phyloP scores from a whole-genome alignment of 2,797 vertebrate species.

The Eupleurogrammus muticus region DNA sequence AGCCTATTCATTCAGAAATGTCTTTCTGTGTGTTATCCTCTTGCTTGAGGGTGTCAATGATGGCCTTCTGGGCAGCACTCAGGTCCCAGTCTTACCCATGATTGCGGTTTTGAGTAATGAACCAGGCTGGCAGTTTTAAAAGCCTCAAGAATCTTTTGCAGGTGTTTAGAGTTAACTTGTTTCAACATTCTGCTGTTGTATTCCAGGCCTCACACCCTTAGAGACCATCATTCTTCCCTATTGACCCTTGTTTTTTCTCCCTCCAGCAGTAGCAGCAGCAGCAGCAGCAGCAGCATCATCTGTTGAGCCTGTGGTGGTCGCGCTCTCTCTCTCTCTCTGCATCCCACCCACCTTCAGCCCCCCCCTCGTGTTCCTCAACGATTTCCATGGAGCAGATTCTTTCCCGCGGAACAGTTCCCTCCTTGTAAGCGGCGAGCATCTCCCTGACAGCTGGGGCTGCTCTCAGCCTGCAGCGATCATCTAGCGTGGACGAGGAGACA shows the following conservation, averaged over 20 bases:
- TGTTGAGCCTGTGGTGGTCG: constrained; percentile 40
- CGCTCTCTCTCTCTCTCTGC: constrained; percentile 5
- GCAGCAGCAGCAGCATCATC: constrained; percentile 49
- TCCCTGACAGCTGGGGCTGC: constrained; percentile 68
- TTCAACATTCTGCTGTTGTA: too few species aligned
- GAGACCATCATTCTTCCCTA: constrained; percentile 9
- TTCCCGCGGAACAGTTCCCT: constrained; percentile 39
- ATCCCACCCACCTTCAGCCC: constrained; percentile 49
- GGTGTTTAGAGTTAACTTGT: too few species aligned
- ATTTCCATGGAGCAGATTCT: constrained; percentile 61
- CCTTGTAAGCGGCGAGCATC: constrained; percentile 42
- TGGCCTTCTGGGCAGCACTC: too few species aligned
- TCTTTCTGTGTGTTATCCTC: too few species aligned
- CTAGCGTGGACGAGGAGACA: constrained; percentile 62
- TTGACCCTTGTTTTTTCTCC: constrained; percentile 17
- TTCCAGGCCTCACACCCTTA: constrained; percentile 15
- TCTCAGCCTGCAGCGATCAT: constrained; percentile 74
- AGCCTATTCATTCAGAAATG: too few species aligned
- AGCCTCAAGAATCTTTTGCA: too few species aligned
- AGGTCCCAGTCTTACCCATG: too few species aligned
- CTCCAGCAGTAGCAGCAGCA: constrained; percentile 43
- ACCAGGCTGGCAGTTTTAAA: too few species aligned
- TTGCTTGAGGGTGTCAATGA: too few species aligned
- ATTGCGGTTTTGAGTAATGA: too few species aligned
- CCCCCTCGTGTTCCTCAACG: constrained; percentile 51